Evolutionary conservation across 1,140 invertebrate species (phyloP), one percentile per base, ranked within the genome.

Genomic region (Akabosia matsudoensis): DNA sequence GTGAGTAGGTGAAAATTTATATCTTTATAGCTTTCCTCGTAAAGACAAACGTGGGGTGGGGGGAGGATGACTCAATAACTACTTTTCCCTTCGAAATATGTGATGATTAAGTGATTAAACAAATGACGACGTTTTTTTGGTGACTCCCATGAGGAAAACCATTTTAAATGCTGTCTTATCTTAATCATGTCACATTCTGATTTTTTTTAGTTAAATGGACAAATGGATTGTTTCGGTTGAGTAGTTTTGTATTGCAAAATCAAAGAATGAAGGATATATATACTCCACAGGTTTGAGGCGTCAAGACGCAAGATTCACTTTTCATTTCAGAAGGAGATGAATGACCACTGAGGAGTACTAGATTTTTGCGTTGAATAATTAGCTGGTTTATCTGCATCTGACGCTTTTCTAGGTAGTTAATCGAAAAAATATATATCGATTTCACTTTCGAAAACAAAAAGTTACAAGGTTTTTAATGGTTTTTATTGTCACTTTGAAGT

Each of bases 321-420:
- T 45, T 45, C 7, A n/a, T n/a, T n/a, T 18, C 37, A 10, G 37
- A 10, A 18, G 18, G 37, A 56, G 54, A 56, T 56, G 54, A 67
- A 67, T 67, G 61, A 67, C 61, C 61, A 67, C 4, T 22, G 54
- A 24, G n/a, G n/a, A n/a, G n/a, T n/a, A n/a, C n/a, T n/a, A n/a
- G n/a, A n/a, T n/a, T n/a, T n/a, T n/a, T n/a, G n/a, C n/a, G n/a
- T n/a, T n/a, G n/a, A n/a, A n/a, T n/a, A n/a, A n/a, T n/a, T n/a
- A n/a, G n/a, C n/a, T n/a, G n/a, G n/a, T n/a, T n/a, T n/a, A n/a
- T n/a, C n/a, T n/a, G n/a, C n/a, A n/a, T n/a, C n/a, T n/a, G n/a
- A n/a, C n/a, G n/a, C n/a, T n/a, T n/a, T n/a, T n/a, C n/a, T n/a
- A n/a, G n/a, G n/a, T 24, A 61, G 24, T 61, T 10, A 61, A 61